Conservation (phyloP, 2,888 invertebrate genomes). For the Saturnia japonica region DNA sequence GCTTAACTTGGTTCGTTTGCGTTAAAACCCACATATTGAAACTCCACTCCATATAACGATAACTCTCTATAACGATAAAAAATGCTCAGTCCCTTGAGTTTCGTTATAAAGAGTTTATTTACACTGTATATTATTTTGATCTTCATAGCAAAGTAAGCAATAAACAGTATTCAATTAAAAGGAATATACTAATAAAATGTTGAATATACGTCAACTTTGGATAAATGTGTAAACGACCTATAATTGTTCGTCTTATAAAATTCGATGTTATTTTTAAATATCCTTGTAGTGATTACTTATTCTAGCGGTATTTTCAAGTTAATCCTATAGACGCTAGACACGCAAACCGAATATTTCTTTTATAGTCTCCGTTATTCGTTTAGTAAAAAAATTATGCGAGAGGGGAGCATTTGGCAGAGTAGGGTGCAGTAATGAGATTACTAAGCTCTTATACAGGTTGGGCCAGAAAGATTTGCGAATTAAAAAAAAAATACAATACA, state of each 20-base stretch:
- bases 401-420: conserved; percentile 3
- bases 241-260: background rate
- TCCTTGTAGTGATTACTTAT: conserved; percentile 12
- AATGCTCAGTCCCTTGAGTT: too few relatives aligned
- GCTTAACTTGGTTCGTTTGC: too few relatives aligned
- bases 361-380: conserved; percentile 53
- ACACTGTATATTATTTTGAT: background rate
- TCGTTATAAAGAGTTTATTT: too few relatives aligned
- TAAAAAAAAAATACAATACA: too few relatives aligned
- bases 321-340: conserved; percentile 29
- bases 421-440: conserved; percentile 37
- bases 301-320: conserved; percentile 19
- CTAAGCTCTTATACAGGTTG: too few relatives aligned
- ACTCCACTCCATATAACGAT: too few relatives aligned
- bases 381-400: conserved; percentile 40
- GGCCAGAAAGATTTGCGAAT: too few relatives aligned
- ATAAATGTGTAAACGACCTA: conserved; percentile 7
- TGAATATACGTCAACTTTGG: background rate
- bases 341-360: conserved; percentile 30
- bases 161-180: background rate
- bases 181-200: background rate
- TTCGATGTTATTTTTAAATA: conserved; percentile 7
- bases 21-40: too few relatives aligned
- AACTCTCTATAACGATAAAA: too few relatives aligned
- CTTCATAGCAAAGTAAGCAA: background rate